Conservation (phyloP, 2,113 vertebrate species). For the Hippocampus guttulatus region DNA sequence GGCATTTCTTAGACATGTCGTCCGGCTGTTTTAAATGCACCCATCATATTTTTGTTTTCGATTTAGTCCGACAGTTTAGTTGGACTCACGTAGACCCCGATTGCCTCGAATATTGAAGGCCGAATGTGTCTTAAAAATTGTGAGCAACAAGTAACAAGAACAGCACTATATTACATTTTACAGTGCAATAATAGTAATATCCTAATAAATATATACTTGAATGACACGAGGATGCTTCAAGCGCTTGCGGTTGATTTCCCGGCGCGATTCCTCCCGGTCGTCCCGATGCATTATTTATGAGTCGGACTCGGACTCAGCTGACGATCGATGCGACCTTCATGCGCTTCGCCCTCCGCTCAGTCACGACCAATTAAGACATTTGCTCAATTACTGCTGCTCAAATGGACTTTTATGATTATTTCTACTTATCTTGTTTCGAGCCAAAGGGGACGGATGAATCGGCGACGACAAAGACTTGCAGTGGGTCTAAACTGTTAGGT, state of each 20-base stretch:
- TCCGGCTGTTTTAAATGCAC: too few species aligned
- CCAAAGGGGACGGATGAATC: not conserved
- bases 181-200: not conserved
- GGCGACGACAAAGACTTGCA: not conserved
- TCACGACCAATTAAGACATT: not conserved
- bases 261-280: constrained; percentile 1
- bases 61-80: too few species aligned
- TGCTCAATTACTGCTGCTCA: not conserved
- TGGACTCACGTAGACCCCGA: too few species aligned
- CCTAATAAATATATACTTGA: not conserved
- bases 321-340: constrained; percentile 10
- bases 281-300: not conserved
- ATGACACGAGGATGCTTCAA: not conserved
- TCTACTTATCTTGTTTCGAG: not conserved
- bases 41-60: too few species aligned
- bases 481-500: not conserved
- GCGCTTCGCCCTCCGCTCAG: not conserved
- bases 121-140: too few species aligned
- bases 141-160: too few species aligned
- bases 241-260: constrained; percentile 1
- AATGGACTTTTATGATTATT: not conserved
- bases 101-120: too few species aligned
- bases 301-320: constrained; percentile 8
- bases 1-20: too few species aligned
- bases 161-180: too few species aligned